Evolutionary conservation across 2,797 vertebrate species (phyloP), one percentile per base, ranked within the genome.

Genomic region (Anguilla marmorata): DNA sequence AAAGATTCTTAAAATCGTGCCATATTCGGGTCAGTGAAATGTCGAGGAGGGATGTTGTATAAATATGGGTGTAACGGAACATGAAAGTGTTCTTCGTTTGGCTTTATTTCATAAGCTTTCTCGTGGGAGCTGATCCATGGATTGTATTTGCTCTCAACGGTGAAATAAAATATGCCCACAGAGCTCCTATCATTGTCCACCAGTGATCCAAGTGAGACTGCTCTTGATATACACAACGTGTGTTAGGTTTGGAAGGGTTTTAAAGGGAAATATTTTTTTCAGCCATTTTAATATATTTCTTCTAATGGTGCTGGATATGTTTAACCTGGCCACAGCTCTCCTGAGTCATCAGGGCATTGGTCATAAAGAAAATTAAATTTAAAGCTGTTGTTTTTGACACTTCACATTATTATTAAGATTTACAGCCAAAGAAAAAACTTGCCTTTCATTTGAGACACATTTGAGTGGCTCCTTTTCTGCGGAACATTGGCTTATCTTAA

Each of bases 341-440:
- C 6, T 30, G 12, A 14, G 52, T 14, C 12, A 56, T 56, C 48
- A 84, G 50, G 82, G 48, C 12, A 54, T n/a, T 84, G 48, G 82
- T 14, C 50, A 84, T 84, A 7, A 84, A 84, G 27, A 84, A 48
- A 24, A 24, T 52, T 52, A 52, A 52, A 11, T 52, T 74, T 54
- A 14, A 66, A 33, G 24, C 6, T 50, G 16, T 54, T 56, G 24
- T 52, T 52, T 45, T n/a, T 48, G 79, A 83, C 37, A 6, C 41
- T 24, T 48, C 37, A 45, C 41, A 24, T 41, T 9, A 6, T 72
- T 69, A 48, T 86, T 27, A 27, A 27, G 72, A 12, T 48, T 33
- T 86, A 30, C 8, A 8, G n/a, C 69, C 86, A 76, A 76, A 45
- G 24, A 74, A 33, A 33, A 52, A 86, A 69, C 69, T 45, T 86